Evolutionary conservation across 37 sponge, comb jelly and placozoan genomes (phyloP).

Genomic region (Dysidea cf. avara): DNA sequence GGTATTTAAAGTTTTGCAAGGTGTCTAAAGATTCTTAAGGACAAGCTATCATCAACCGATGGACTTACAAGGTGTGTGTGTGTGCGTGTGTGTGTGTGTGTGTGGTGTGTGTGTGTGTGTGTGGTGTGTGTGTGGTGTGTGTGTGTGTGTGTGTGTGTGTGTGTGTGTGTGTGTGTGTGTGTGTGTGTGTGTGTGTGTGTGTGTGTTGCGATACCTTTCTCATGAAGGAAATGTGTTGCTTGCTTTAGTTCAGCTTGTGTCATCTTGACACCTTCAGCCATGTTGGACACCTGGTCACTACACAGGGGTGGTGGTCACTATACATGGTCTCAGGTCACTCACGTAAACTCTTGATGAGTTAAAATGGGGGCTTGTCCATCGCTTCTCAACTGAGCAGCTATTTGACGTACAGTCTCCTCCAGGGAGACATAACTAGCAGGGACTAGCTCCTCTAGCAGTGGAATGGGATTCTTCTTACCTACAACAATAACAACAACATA

Average conservation of each 20-base stretch:
- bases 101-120: no score
- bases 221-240: constrained; percentile 74
- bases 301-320: neutral
- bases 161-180: no score
- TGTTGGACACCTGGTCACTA: neutral
- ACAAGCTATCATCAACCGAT: no score
- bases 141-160: no score
- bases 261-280: neutral
- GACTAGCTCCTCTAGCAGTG: constrained; percentile 56
- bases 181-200: no score
- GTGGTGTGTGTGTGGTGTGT: no score
- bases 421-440: constrained; percentile 67
- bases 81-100: no score
- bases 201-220: constrained; percentile 39
- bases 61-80: no score
- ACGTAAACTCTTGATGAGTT: constrained; percentile 43
- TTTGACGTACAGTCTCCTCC: constrained; percentile 43
- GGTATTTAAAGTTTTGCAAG: no score
- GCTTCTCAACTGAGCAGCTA: constrained; percentile 26
- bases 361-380: constrained; percentile 51
- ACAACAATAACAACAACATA: neutral
- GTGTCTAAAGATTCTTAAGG: no score
- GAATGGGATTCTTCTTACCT: neutral
- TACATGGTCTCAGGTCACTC: constrained; percentile 6
- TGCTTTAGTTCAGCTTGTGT: constrained; percentile 56